phyloP scores from a whole-genome alignment of 2,888 invertebrate genomes.

The Geotrupes spiniger region DNA sequence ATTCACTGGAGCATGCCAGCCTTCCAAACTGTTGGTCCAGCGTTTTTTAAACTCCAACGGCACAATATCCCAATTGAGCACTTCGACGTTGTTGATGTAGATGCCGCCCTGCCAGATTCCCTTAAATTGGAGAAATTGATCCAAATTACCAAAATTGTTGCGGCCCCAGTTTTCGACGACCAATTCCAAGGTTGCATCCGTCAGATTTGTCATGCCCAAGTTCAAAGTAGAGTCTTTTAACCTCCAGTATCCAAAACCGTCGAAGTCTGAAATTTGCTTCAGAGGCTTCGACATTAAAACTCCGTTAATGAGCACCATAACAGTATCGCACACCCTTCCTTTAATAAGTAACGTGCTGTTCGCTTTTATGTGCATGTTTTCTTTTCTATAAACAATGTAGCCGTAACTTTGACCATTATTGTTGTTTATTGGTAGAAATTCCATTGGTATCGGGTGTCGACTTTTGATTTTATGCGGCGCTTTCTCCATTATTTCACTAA shows the following conservation, averaged over 20 bases:
- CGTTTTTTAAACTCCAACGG: constrained; percentile 54
- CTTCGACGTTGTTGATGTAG: constrained; percentile 43
- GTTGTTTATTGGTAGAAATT: constrained; percentile 48
- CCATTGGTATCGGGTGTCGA: constrained; percentile 32
- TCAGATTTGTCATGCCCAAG: constrained; percentile 30
- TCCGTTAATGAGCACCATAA: constrained; percentile 53
- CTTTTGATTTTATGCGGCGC: constrained; percentile 55
- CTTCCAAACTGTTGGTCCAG: constrained; percentile 45
- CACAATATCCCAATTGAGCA: constrained; percentile 51
- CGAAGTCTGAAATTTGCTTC: constrained; percentile 35
- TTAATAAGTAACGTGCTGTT: constrained; percentile 42
- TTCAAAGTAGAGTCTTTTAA: constrained; percentile 34
- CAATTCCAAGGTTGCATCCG: constrained; percentile 42
- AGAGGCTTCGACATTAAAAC: constrained; percentile 45
- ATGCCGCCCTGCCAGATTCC: constrained; percentile 50
- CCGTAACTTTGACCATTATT: constrained; percentile 64
- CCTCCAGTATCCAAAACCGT: constrained; percentile 47
- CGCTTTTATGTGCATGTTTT: constrained; percentile 35
- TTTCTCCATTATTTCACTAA: constrained; percentile 20
- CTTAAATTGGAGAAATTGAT: constrained; percentile 48
- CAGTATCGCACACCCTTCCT: constrained; percentile 53
- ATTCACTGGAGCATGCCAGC: constrained; percentile 39
- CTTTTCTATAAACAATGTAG: constrained; percentile 54
- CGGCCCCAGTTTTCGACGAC: constrained; percentile 79
- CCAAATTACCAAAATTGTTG: constrained; percentile 57